These are phyloP conservation scores for Stegodyphus mimosarum DNA, from an alignment of 1,140 invertebrate species.

Conservation along the genomic window DNA sequence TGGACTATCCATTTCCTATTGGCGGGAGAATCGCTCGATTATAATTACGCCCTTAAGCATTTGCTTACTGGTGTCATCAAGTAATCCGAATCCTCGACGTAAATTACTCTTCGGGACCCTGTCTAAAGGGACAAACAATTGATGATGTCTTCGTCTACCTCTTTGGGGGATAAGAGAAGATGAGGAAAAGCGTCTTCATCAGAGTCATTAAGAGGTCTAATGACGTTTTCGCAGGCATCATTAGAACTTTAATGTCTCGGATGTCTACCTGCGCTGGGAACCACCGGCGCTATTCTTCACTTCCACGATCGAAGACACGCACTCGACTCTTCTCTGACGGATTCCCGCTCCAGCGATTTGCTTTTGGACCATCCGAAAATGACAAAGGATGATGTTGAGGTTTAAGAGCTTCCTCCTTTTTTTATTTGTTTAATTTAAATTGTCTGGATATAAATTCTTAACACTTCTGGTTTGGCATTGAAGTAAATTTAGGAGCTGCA, in stretches of 20 bases:
- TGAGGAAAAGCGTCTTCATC: slow-evolving; percentile 24
- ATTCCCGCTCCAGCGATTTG: too few species aligned
- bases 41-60: slow-evolving; percentile 59
- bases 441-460: too few species aligned
- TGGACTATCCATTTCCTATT: slow-evolving; percentile 54
- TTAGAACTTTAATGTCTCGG: slow-evolving; percentile 58
- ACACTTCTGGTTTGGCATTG: too few species aligned
- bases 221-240: slow-evolving; percentile 57
- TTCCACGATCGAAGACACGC: neutral
- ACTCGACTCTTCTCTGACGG: neutral
- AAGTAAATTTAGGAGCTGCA: too few species aligned
- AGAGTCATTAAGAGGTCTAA: slow-evolving; percentile 52
- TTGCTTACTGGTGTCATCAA: slow-evolving; percentile 56
- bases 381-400: too few species aligned
- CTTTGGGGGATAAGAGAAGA: slow-evolving; percentile 6
- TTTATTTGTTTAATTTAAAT: too few species aligned
- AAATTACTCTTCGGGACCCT: slow-evolving; percentile 51
- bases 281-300: slow-evolving; percentile 4
- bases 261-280: slow-evolving; percentile 42
- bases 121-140: slow-evolving; percentile 60
- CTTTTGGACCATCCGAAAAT: too few species aligned
- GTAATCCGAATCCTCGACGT: slow-evolving; percentile 44
- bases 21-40: slow-evolving; percentile 46
- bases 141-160: slow-evolving; percentile 57
- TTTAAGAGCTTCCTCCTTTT: too few species aligned